phyloP scores from a whole-genome alignment of 2,113 vertebrate species.

The Pelecanus crispus region DNA sequence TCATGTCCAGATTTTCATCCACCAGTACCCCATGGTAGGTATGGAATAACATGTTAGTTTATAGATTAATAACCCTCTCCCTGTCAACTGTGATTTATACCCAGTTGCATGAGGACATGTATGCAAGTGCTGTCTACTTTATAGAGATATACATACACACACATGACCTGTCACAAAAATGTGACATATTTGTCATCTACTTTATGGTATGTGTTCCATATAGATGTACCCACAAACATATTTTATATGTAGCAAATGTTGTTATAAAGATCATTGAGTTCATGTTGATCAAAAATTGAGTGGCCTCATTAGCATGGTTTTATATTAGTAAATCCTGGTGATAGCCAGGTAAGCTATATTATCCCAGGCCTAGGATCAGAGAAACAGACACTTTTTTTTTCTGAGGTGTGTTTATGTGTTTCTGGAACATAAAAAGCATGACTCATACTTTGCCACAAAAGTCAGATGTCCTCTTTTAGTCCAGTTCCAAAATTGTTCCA shows the following conservation, averaged over 20 bases:
- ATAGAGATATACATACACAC: neutral
- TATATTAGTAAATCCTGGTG: neutral
- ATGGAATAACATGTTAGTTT: neutral
- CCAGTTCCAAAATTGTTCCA: neutral
- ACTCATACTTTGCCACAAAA: neutral
- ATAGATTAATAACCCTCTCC: neutral
- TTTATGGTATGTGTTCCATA: neutral
- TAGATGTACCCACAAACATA: accelerated
- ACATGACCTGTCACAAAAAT: neutral
- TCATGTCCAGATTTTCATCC: neutral
- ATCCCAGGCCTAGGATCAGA: neutral
- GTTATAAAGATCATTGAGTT: neutral
- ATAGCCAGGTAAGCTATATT: neutral
- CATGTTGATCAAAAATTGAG: neutral
- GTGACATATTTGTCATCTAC: neutral
- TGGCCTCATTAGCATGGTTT: neutral
- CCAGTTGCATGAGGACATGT: neutral
- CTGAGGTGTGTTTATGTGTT: neutral
- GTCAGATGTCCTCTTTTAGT: neutral
- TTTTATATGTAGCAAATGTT: neutral
- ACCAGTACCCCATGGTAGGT: neutral
- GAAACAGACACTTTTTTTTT: neutral
- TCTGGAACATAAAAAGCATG: neutral
- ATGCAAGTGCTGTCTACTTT: neutral
- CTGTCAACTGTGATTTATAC: neutral